phyloP scores from a whole-genome alignment of 2,888 invertebrate genomes.

The Harpagoxenus sublaevis region DNA sequence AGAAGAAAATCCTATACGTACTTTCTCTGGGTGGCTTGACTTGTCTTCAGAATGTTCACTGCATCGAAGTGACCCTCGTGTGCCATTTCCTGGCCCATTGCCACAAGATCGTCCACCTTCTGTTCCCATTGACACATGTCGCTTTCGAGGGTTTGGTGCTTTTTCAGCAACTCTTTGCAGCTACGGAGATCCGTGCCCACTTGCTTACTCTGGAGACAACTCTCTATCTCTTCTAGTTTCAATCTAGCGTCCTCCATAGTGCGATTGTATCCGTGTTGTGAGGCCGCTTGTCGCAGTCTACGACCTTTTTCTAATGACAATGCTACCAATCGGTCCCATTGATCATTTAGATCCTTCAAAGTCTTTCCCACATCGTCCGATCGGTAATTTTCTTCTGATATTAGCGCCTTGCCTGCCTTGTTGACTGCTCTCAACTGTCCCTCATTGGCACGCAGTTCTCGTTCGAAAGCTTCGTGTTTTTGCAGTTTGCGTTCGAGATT shows the following conservation, averaged over 20 bases:
- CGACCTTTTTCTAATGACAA: conserved; percentile 90
- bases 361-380: conserved; percentile 90
- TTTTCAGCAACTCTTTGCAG: conserved; percentile 96
- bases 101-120: conserved; percentile 92
- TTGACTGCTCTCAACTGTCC: conserved; percentile 95
- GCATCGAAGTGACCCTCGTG: conserved; percentile 98
- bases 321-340: conserved; percentile 92
- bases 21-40: conserved; percentile 91
- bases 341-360: conserved; percentile 90
- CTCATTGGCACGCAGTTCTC: conserved; percentile 97
- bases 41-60: conserved; percentile 93
- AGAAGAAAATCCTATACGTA: conserved; percentile 75
- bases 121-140: conserved; percentile 95
- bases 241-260: conserved; percentile 96
- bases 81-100: conserved; percentile 95
- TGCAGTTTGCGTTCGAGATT: conserved; percentile 97
- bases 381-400: conserved; percentile 91
- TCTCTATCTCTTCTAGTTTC: conserved; percentile 95
- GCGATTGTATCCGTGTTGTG: conserved; percentile 92
- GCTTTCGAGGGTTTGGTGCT: conserved; percentile 95
- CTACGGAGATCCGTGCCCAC: conserved; percentile 96
- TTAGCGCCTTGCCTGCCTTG: conserved; percentile 92
- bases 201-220: conserved; percentile 92
- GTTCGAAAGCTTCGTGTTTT: conserved; percentile 98
- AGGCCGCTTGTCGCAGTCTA: conserved; percentile 95